phyloP scores from a whole-genome alignment of 1,140 invertebrate species.

The Ostrea denselamellosa region DNA sequence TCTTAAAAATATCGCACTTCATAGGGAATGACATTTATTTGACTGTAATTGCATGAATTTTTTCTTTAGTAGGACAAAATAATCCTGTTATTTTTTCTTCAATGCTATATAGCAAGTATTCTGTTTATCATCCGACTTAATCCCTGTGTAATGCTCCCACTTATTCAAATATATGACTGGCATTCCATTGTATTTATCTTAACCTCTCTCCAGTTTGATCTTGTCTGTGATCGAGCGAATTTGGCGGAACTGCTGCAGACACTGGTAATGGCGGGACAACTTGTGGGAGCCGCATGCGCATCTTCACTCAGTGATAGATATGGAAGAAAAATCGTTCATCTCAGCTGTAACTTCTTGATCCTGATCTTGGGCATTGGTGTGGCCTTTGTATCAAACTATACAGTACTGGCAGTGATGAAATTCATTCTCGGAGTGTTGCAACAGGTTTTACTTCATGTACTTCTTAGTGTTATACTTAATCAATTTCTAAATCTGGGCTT shows the following conservation, averaged over 20 bases:
- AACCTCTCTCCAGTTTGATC: constrained; percentile 83
- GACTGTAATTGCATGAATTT: neutral
- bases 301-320: constrained; percentile 81
- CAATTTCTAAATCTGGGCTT: neutral
- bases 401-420: neutral
- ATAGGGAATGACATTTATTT: neutral
- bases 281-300: constrained; percentile 88
- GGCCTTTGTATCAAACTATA: neutral
- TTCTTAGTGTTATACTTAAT: neutral
- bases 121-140: neutral
- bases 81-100: neutral
- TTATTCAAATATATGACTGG: neutral
- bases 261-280: constrained; percentile 86
- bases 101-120: neutral
- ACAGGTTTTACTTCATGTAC: neutral
- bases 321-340: constrained; percentile 57
- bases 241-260: constrained; percentile 86
- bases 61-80: neutral
- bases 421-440: constrained; percentile 21
- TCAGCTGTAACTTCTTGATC: neutral
- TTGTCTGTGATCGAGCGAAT: constrained; percentile 87
- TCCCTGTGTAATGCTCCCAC: neutral
- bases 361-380: neutral
- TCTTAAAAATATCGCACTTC: neutral
- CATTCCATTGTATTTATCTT: neutral